These are phyloP conservation scores for Nematostella vectensis DNA, from an alignment of 92 coral and sea anemone genomes.

Conservation along the genomic window DNA sequence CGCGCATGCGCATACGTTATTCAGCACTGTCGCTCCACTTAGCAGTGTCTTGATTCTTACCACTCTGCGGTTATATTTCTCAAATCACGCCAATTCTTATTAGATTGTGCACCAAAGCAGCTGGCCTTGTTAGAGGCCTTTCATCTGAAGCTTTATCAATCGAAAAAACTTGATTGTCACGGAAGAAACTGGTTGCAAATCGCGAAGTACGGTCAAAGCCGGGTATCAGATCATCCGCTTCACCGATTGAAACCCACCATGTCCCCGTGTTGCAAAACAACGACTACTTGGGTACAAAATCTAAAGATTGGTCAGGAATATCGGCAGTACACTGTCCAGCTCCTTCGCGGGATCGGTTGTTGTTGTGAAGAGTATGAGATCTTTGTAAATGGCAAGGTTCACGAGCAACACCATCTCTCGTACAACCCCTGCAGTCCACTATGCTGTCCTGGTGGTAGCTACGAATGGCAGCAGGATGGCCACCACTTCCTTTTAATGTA, in stretches of 20 bases:
- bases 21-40: no score
- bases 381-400: constrained; percentile 59
- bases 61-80: neutral
- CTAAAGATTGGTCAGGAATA: constrained; percentile 58
- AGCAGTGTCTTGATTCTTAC: neutral
- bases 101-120: neutral
- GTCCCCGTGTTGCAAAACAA: constrained; percentile 64
- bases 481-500: constrained; percentile 62
- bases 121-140: neutral
- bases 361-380: constrained; percentile 58
- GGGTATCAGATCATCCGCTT: no score
- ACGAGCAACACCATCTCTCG: constrained; percentile 44
- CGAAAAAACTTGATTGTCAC: neutral
- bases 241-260: no score
- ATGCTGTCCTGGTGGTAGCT: constrained; percentile 69
- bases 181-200: neutral
- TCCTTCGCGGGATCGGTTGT: constrained; percentile 51
- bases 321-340: constrained; percentile 66
- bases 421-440: constrained; percentile 91
- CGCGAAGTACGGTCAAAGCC: constrained; percentile 1
- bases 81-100: constrained; percentile 1
- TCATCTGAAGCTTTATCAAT: no score
- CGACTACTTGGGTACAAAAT: constrained; percentile 78
- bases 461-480: constrained; percentile 86
- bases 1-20: no score